A percentile compares a stretch with the other conserved stretches of the same genome.
Evolutionary conservation across 2,888 invertebrate genomes (phyloP).

Genomic region (Pseudolycoriella hygida): DNA sequence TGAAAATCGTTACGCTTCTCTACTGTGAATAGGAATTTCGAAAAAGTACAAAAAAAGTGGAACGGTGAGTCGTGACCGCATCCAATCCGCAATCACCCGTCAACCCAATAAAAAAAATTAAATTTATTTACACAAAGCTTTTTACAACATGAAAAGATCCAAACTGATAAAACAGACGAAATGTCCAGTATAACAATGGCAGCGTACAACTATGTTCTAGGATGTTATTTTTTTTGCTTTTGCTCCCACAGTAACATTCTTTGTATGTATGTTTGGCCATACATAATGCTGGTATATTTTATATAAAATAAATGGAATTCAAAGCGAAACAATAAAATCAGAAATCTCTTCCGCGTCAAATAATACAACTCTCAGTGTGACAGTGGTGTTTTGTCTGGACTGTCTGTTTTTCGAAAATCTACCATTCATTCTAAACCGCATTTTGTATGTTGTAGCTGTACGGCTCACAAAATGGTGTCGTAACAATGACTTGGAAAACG

Average conservation of each 20-base stretch:
- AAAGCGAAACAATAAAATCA: constrained; percentile 1
- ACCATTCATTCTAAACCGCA: background rate
- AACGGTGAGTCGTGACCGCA: no score
- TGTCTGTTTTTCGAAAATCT: background rate
- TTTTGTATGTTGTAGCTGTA: background rate
- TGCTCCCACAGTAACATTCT: background rate
- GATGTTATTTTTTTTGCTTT: background rate
- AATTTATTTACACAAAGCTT: background rate
- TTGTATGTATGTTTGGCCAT: background rate
- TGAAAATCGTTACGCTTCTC: no score
- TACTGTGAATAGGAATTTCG: no score
- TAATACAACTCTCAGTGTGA: background rate
- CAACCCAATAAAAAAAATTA: background rate
- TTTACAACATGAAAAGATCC: background rate
- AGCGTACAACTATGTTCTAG: background rate
- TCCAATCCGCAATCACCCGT: no score
- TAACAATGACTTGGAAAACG: no score
- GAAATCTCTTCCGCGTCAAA: constrained; percentile 1
- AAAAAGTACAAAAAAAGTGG: no score
- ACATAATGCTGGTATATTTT: no score
- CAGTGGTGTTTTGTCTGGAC: background rate
- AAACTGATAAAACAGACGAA: background rate
- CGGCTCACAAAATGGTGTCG: no score
- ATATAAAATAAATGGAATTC: background rate
- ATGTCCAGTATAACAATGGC: constrained; percentile 1